A percentile compares a stretch with the other conserved stretches of the same genome.
Conservation (phyloP, 2,797 vertebrate genomes). For the Hydrophis major region DNA sequence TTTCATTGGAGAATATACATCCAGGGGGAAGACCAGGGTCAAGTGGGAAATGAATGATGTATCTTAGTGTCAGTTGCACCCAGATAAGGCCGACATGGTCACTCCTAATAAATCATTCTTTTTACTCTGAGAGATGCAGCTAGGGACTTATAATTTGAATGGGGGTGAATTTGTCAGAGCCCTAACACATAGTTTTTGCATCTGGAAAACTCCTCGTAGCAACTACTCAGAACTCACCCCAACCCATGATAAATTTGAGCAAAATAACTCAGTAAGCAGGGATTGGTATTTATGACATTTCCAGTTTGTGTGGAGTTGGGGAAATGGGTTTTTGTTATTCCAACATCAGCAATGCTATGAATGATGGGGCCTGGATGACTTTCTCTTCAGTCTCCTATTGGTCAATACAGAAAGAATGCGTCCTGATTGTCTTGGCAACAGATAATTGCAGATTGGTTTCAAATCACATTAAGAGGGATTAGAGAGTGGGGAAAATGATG, state of each 20-base stretch:
- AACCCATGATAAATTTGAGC: neutral
- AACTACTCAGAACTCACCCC: neutral
- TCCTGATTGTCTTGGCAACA: neutral
- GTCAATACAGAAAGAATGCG: neutral
- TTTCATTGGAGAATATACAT: too few relatives aligned
- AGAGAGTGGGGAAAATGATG: neutral
- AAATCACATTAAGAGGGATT: neutral
- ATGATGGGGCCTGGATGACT: neutral
- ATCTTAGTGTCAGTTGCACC: too few relatives aligned
- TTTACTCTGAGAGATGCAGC: too few relatives aligned
- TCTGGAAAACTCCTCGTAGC: neutral
- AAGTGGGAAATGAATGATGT: too few relatives aligned
- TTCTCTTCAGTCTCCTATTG: neutral
- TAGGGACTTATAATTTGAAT: too few relatives aligned
- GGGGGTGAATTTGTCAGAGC: too few relatives aligned
- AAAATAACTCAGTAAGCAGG: neutral
- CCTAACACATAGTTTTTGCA: neutral
- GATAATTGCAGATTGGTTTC: neutral
- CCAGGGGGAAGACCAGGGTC: too few relatives aligned
- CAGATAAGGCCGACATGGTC: too few relatives aligned
- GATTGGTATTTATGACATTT: neutral
- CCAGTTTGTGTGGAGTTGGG: neutral
- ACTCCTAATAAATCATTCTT: too few relatives aligned
- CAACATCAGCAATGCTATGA: neutral
- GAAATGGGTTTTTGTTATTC: neutral